Base-by-base conservation (phyloP, 1,140 invertebrate genomes). In the Olivierus martensii region DNA sequence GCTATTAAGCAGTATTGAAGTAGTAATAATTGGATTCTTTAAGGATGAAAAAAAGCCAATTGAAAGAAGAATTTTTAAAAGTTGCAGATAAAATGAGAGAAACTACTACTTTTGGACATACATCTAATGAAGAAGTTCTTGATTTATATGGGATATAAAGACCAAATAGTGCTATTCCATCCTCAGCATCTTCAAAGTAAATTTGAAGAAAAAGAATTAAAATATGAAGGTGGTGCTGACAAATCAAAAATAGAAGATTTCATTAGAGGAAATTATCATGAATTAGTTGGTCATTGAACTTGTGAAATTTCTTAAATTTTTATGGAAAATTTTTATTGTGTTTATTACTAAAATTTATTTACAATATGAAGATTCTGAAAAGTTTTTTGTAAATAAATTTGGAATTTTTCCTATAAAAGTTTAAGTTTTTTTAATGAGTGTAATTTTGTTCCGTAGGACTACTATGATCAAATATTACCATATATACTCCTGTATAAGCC, bases 71-170 rank as follows among this genome's bases (percentile, higher is more conserved):
- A 14, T 97, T 91, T 77, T 69, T 87, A 36, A 84, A 92, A 69
- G 77, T 87, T 42, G 83, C 95, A 50, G 91, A 97, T 63, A 88
- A 89, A 65, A 70, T 94, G 55, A 77, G 87, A 44, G 91, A 96
- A 69, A 86, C 87, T 64, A 78, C 86, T 46, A 71, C 79, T 58
- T 99, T 99, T 73, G 93, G 76, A 18, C 84, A 96, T 67, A 79
- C 84, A 3, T 76, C 74, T 44, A 70, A 75, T 39, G 72, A 78
- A 49, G 77, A 77, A n/a, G 75, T 94, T 19, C 67, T 90, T 41
- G 77, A 83, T 4, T 82, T 91, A 65, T 75, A 82, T 69, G 81
- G 79, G 79, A 59, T 73, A 80, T 62, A 84, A 78, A 60, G 67
- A 74, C 63, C 78, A 93, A 53, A 79, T 98, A 62, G 81, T 96